These are phyloP conservation scores for Patella depressa DNA, from an alignment of 2,888 invertebrate species.

Conservation along the genomic window DNA sequence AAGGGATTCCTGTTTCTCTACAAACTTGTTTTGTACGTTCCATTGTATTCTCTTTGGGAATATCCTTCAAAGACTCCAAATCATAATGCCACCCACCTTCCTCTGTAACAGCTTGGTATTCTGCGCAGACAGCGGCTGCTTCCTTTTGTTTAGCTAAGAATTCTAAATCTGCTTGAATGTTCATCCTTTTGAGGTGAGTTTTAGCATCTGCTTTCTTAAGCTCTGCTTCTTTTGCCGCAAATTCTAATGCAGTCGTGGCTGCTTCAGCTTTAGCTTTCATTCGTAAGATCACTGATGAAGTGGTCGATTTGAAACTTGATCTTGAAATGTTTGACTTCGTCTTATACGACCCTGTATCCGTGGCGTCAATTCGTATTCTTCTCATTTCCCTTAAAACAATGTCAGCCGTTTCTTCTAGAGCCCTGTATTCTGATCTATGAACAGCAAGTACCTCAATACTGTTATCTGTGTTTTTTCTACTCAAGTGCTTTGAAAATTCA, in stretches of 20 bases:
- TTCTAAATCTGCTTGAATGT: conserved; percentile 12
- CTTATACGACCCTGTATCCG: neutral
- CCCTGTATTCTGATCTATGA: neutral
- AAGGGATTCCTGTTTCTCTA: neutral
- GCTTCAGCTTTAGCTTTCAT: conserved; percentile 19
- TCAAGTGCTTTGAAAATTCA: too few relatives aligned
- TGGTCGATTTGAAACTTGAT: too few relatives aligned
- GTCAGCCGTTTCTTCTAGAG: neutral
- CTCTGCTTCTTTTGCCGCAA: conserved; percentile 13
- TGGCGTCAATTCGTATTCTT: neutral
- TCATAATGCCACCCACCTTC: neutral
- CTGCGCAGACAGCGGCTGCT: conserved; percentile 19
- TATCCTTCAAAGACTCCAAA: neutral
- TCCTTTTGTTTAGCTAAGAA: conserved; percentile 21
- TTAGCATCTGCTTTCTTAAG: conserved; percentile 11
- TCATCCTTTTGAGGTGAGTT: conserved; percentile 2
- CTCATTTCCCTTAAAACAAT: neutral
- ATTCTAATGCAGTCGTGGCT: conserved; percentile 11
- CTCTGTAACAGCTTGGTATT: conserved; percentile 15
- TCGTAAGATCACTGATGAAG: neutral
- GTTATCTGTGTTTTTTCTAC: neutral
- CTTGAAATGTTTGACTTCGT: too few relatives aligned
- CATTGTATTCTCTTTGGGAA: neutral
- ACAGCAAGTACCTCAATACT: neutral
- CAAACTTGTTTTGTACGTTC: neutral